Conservation (phyloP, 2,888 invertebrate species). For the Ichneumoninae sp. region DNA sequence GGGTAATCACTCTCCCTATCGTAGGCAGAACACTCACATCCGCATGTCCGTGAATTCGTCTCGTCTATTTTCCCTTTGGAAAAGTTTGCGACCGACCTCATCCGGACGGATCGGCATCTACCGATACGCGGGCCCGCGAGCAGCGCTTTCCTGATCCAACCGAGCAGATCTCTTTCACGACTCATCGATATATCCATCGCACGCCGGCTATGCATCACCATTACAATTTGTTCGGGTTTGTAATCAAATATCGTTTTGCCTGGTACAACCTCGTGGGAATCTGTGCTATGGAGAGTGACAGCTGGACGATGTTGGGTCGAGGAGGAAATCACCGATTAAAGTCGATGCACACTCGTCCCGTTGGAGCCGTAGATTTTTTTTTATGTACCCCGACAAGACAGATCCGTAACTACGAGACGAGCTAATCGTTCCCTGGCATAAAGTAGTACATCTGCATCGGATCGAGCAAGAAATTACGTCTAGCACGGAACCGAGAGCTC, state of each 20-base stretch:
- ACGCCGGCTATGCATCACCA: slow-evolving; percentile 46
- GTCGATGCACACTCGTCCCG: background rate
- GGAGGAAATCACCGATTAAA: background rate
- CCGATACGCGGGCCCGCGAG: slow-evolving; percentile 32
- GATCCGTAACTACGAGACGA: background rate
- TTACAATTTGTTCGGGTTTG: slow-evolving; percentile 58
- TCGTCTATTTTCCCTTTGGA: slow-evolving; percentile 56
- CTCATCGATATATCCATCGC: slow-evolving; percentile 50
- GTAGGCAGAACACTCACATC: background rate
- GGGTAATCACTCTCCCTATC: slow-evolving; percentile 51
- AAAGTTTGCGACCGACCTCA: slow-evolving; percentile 37
- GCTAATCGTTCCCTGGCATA: background rate
- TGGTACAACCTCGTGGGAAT: slow-evolving; percentile 49
- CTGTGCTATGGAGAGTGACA: slow-evolving; percentile 26
- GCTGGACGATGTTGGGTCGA: background rate
- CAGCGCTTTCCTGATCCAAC: slow-evolving; percentile 58
- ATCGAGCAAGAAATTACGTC: slow-evolving; percentile 7
- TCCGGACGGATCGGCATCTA: slow-evolving; percentile 30
- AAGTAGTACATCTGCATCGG: background rate
- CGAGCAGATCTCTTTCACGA: slow-evolving; percentile 59
- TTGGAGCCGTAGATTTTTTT: background rate
- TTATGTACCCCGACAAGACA: background rate
- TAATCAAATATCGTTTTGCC: slow-evolving; percentile 48
- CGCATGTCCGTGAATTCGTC: slow-evolving; percentile 45
- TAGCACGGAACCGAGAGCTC: background rate